phyloP scores from a whole-genome alignment of 2,888 invertebrate genomes.

The Ichneumoninae sp. region DNA sequence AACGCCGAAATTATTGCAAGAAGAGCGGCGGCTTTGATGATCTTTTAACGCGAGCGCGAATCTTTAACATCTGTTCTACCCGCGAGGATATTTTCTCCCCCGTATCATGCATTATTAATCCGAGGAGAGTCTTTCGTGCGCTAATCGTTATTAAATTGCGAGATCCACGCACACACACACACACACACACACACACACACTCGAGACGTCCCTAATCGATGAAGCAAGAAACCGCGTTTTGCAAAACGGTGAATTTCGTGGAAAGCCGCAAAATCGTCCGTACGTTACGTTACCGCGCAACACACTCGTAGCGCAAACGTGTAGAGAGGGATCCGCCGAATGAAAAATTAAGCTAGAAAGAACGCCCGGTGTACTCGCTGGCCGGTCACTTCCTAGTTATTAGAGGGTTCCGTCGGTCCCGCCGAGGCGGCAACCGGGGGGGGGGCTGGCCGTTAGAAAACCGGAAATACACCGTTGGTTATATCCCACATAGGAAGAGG shows the following conservation, averaged over 20 bases:
- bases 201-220: conserved; percentile 22
- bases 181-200: neutral
- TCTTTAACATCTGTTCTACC: conserved; percentile 47
- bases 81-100: conserved; percentile 8
- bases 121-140: conserved; percentile 14
- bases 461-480: conserved; percentile 74
- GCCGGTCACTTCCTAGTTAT: conserved; percentile 66
- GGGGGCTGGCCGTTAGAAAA: conserved; percentile 74
- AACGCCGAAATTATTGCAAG: conserved; percentile 14
- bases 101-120: conserved; percentile 58
- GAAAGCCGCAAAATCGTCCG: conserved; percentile 30
- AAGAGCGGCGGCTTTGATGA: conserved; percentile 8
- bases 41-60: conserved; percentile 25
- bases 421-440: conserved; percentile 49
- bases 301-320: neutral
- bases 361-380: conserved; percentile 23
- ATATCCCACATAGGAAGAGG: conserved; percentile 73
- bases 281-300: neutral
- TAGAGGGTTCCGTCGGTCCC: conserved; percentile 56
- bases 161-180: conserved; percentile 9
- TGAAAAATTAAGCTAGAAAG: conserved; percentile 37
- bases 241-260: neutral
- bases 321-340: conserved; percentile 3
- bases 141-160: conserved; percentile 65
- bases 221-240: neutral